Evolutionary conservation across 2,113 vertebrate species (phyloP).

Genomic region (Albula goreensis): DNA sequence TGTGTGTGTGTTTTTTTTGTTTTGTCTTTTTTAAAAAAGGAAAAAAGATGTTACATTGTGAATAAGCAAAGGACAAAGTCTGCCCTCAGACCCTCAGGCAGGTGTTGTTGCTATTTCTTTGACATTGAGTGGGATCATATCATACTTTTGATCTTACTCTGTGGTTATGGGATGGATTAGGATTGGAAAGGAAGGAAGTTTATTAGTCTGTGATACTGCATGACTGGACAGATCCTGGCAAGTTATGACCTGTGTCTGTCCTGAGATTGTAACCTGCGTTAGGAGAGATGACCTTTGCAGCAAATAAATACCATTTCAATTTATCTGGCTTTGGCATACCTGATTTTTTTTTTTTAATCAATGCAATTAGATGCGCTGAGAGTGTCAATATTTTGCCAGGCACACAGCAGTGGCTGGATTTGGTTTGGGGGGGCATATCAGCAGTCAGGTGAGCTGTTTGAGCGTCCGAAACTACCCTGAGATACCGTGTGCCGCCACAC

Average conservation of each 20-base stretch:
- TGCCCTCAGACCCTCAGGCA: neutral
- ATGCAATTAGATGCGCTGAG: slow-evolving; percentile 70
- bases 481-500: no score
- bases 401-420: neutral
- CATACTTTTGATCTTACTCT: slow-evolving; percentile 36
- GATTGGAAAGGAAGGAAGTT: slow-evolving; percentile 46
- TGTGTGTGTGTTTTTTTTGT: slow-evolving; percentile 17
- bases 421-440: slow-evolving; percentile 36
- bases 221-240: neutral
- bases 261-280: slow-evolving; percentile 35
- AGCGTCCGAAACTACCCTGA: no score
- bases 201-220: slow-evolving; percentile 27
- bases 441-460: slow-evolving; percentile 55
- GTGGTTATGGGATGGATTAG: slow-evolving; percentile 54
- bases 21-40: neutral
- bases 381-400: slow-evolving; percentile 58
- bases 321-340: slow-evolving; percentile 72
- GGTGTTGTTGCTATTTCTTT: neutral
- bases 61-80: neutral
- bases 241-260: neutral
- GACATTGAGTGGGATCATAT: slow-evolving; percentile 64
- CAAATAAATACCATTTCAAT: slow-evolving; percentile 76
- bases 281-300: slow-evolving; percentile 75
- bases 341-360: slow-evolving; percentile 49
- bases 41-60: neutral